Conservation (phyloP, 2,797 vertebrate genomes). For the Lutra lutra region DNA sequence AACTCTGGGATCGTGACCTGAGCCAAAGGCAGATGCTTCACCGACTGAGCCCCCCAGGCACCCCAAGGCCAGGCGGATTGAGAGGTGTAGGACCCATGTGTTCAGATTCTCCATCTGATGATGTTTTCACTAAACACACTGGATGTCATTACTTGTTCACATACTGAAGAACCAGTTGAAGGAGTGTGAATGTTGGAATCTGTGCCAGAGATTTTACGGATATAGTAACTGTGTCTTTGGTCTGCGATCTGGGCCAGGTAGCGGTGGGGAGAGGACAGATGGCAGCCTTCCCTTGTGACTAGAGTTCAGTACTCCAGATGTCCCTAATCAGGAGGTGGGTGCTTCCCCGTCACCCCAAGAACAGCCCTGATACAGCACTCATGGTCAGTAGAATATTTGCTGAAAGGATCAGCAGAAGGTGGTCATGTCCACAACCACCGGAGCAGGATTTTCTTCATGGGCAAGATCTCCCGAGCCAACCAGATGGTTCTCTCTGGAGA, state of each 20-base stretch:
- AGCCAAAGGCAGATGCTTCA: too few species aligned
- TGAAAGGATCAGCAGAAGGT: not conserved
- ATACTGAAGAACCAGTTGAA: not conserved
- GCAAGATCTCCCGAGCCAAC: not conserved
- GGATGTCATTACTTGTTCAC: not conserved
- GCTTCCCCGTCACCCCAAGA: not conserved
- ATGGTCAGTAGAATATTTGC: not conserved
- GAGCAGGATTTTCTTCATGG: not conserved
- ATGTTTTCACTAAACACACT: not conserved
- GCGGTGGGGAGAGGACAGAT: not conserved
- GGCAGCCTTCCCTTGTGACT: not conserved
- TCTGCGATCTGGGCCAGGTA: not conserved
- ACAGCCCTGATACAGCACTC: accelerated
- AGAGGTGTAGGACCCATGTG: not conserved
- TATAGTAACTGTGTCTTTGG: not conserved
- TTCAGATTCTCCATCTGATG: not conserved
- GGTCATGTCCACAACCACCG: not conserved
- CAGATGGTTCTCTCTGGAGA: not conserved
- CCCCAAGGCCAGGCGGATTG: not conserved
- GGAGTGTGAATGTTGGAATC: not conserved
- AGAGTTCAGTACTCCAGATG: not conserved
- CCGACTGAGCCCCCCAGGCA: too few species aligned
- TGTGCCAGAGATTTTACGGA: not conserved
- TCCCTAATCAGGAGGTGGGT: not conserved
- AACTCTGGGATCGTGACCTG: too few species aligned